A percentile compares a stretch with the other conserved stretches of the same genome.
Conservation (phyloP, 2,888 invertebrate species). For the Acholoe squamosa region DNA sequence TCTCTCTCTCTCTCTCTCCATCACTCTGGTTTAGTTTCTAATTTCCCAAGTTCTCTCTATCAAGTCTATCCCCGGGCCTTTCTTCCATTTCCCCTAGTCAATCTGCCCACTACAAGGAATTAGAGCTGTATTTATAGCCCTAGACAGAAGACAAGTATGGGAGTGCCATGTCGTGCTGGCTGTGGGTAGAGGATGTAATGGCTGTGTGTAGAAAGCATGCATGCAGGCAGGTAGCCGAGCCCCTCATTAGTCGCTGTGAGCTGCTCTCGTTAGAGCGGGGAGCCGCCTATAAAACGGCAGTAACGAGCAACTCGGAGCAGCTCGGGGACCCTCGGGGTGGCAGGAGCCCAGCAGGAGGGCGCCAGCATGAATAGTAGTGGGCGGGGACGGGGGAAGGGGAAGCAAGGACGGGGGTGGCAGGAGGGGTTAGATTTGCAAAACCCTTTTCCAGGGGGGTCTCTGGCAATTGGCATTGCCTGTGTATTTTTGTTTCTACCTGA, state of each 20-base stretch:
- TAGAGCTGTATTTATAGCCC: no score
- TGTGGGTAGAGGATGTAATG: not conserved
- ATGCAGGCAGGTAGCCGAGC: not conserved
- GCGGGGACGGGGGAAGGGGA: not conserved
- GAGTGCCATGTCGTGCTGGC: not conserved
- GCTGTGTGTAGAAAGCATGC: not conserved
- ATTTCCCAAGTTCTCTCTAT: no score
- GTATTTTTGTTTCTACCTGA: no score
- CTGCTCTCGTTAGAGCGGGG: slow-evolving; percentile 53
- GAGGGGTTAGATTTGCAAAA: no score
- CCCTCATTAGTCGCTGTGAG: slow-evolving; percentile 39
- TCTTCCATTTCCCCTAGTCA: no score
- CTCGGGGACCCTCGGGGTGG: slow-evolving; percentile 25
- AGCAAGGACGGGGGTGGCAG: not conserved
- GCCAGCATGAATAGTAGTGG: not conserved
- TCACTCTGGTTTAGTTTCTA: no score
- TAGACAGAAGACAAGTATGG: no score
- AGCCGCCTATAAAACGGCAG: slow-evolving; percentile 50
- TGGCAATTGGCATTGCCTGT: no score
- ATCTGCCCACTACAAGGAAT: no score
- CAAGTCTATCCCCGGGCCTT: no score
- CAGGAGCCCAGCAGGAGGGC: not conserved
- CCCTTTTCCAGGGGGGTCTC: no score
- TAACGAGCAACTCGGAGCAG: slow-evolving; percentile 23
- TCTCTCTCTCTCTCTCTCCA: no score